Evolutionary conservation across 2,888 invertebrate genomes (phyloP), one percentile per base, ranked within the genome.

Genomic region (Endotricha flammealis): DNA sequence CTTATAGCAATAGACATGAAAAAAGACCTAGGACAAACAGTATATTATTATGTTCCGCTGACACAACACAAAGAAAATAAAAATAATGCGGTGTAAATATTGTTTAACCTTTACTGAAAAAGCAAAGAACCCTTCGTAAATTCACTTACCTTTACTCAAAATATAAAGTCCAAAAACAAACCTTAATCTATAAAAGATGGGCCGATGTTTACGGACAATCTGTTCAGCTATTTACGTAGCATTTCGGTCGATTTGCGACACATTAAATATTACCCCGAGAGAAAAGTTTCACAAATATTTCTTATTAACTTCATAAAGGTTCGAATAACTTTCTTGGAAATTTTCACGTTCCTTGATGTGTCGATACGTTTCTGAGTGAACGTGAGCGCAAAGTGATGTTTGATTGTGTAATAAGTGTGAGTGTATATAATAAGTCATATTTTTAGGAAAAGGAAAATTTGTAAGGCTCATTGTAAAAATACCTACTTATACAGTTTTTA

Each of bases 251-350:
- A 28, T 28, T 28, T 13, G 13, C n/a, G 13, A 28, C 12, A 12
- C 28, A 28, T 20, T 20, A 20, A 20, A 20, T 28, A 28, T 27
- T 28, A 12, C 4, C 13, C 13, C 8, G 13, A 27, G 13, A 28
- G 13, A 8, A 28, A 28, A 13, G 5, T 12, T n/a, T 31, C n/a
- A n/a, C 31, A 12, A 22, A 10, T 9, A 31, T 31, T 31, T 12
- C 12, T 22, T 31, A 23, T 31, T 31, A 22, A 31, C 12, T 22
- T 31, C 22, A 22, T 12, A 13, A 31, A 31, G 22, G n/a, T n/a
- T 31, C 22, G 22, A 22, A 12, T 31, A 23, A 22, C 31, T 23
- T 22, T 12, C 20, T 4, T 7, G 20, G n/a, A n/a, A 6, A 8
- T 4, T n/a, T 20, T 8, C n/a, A 20, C 20, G 6, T 16, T 6